Evolutionary conservation across 1,140 invertebrate species (phyloP).

Genomic region (Panonychus citri): DNA sequence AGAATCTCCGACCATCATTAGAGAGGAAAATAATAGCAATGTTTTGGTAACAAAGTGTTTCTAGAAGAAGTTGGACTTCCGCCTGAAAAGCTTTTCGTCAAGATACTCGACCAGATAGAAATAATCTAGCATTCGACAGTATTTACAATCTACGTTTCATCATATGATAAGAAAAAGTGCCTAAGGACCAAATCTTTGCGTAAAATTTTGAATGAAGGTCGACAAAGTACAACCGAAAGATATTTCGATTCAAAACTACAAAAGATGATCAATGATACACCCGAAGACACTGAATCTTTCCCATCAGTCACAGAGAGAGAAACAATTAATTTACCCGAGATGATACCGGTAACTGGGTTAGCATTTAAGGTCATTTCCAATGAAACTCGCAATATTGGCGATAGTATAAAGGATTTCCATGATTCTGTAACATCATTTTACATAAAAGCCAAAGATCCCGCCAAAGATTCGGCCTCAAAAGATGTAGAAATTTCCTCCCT

Average conservation of each 20-base stretch:
- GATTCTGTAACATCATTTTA: conserved; percentile 1
- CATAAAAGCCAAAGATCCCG: background rate
- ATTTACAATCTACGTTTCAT: conserved; percentile 9
- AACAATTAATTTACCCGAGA: background rate
- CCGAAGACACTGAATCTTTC: background rate
- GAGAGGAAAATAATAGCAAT: too few species aligned
- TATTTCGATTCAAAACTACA: background rate
- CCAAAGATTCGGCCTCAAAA: background rate
- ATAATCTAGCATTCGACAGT: conserved; percentile 10
- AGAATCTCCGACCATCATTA: too few species aligned
- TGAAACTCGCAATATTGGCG: too few species aligned
- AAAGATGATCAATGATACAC: background rate
- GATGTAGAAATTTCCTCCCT: background rate
- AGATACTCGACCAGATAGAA: conserved; percentile 9
- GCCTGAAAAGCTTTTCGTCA: conserved; percentile 11
- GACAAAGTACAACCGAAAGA: background rate
- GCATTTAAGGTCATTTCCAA: too few species aligned
- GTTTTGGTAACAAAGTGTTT: conserved; percentile 5
- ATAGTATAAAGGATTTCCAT: background rate
- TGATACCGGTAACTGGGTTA: too few species aligned
- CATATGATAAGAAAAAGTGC: conserved; percentile 2
- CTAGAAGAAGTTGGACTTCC: conserved; percentile 13
- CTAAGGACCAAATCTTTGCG: background rate
- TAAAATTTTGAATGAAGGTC: background rate
- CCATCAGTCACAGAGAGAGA: background rate